Conservation (phyloP, 2,113 vertebrate species). For the Psittacula cyanocephala region DNA sequence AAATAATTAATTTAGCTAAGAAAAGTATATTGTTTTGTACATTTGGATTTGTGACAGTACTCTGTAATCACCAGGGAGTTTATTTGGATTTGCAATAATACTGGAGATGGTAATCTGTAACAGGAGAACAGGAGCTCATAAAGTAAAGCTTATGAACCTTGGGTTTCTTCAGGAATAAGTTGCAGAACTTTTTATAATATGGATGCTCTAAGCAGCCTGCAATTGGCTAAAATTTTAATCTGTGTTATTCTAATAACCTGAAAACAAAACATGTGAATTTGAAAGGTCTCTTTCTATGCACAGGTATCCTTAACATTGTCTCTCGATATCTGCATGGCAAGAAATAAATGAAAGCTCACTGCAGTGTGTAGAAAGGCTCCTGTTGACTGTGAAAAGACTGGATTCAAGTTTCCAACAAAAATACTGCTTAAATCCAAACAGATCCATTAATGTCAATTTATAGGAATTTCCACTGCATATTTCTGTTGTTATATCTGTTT, state of each 20-base stretch:
- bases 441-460: neutral
- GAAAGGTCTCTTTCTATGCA: neutral
- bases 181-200: constrained; percentile 22
- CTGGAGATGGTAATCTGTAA: constrained; percentile 67
- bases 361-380: neutral
- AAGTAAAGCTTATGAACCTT: constrained; percentile 25
- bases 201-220: neutral
- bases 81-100: constrained; percentile 75
- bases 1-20: constrained; percentile 78
- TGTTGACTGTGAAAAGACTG: neutral
- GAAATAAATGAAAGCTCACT: neutral
- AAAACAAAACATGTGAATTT: constrained; percentile 17
- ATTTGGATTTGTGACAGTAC: constrained; percentile 72
- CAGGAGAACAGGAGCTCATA: constrained; percentile 25
- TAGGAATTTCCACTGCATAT: neutral
- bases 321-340: neutral
- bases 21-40: constrained; percentile 68
- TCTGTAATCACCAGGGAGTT: constrained; percentile 72
- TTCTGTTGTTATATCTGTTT: neutral
- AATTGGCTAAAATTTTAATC: constrained; percentile 33
- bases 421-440: neutral
- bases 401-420: neutral
- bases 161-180: constrained; percentile 49
- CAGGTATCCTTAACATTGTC: neutral
- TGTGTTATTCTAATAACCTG: neutral